Conservation (phyloP, 2,797 vertebrate genomes). For the Hoplostethus atlanticus region DNA sequence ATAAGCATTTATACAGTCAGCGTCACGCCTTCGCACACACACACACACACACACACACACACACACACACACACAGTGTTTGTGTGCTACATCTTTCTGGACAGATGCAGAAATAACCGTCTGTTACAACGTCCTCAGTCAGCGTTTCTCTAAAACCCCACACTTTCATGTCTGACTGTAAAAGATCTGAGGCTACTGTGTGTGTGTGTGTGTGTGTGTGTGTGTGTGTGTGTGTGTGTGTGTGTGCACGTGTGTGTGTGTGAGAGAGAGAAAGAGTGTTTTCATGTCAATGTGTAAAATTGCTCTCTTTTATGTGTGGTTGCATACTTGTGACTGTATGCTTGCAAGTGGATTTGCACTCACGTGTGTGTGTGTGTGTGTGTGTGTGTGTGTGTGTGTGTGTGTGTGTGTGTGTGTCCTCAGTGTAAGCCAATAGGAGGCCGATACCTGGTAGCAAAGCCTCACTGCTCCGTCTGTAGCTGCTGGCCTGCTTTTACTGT, state of each 20-base stretch:
- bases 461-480: too few species aligned
- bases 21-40: background rate
- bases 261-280: constrained; percentile 1
- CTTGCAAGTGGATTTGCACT: background rate
- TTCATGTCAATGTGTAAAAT: constrained; percentile 42
- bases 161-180: constrained; percentile 54
- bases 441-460: too few species aligned
- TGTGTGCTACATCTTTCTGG: background rate
- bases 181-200: constrained; percentile 52
- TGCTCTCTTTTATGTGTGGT: constrained; percentile 30
- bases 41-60: background rate
- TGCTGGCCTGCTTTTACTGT: background rate
- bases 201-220: constrained; percentile 2
- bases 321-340: background rate
- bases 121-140: constrained; percentile 20
- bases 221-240: background rate
- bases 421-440: too few species aligned
- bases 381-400: background rate
- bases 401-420: too few species aligned
- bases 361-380: background rate
- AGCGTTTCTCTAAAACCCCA: constrained; percentile 4
- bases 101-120: background rate
- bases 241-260: background rate
- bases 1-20: background rate
- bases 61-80: background rate